Percentiles rank a stretch among this genome's conserved stretches.
Evolutionary conservation across 2,113 vertebrate genomes (phyloP).

Genomic region (Hepsetus odoe): DNA sequence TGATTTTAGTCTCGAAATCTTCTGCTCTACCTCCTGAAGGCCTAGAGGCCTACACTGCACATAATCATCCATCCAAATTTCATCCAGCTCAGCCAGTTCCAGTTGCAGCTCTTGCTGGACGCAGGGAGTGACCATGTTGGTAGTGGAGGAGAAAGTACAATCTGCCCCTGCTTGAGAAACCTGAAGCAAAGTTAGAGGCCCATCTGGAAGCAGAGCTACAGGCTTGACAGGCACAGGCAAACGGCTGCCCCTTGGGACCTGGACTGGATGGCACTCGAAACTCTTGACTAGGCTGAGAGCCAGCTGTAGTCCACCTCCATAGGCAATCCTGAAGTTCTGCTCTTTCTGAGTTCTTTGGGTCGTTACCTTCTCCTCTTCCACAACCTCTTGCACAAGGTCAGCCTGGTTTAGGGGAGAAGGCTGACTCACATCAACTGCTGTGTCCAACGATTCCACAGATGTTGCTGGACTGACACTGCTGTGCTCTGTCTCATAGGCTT

Average conservation of each 20-base stretch:
- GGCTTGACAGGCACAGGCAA: constrained; percentile 83
- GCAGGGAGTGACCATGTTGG: constrained; percentile 68
- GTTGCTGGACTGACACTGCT: constrained; percentile 71
- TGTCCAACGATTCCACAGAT: constrained; percentile 85
- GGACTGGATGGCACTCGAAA: constrained; percentile 84
- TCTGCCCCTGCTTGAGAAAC: constrained; percentile 16
- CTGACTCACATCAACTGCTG: constrained; percentile 67
- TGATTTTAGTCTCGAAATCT: background rate
- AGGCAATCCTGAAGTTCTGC: constrained; percentile 52
- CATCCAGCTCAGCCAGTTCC: constrained; percentile 83
- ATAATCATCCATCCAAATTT: constrained; percentile 87
- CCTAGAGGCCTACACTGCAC: constrained; percentile 83
- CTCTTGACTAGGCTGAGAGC: constrained; percentile 79
- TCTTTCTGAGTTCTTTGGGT: constrained; percentile 16
- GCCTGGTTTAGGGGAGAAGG: constrained; percentile 4
- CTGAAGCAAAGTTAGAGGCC: background rate
- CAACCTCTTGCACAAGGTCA: constrained; percentile 51
- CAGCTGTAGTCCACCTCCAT: constrained; percentile 71
- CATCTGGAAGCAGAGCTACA: background rate
- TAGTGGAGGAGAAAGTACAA: constrained; percentile 50
- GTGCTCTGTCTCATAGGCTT: constrained; percentile 75
- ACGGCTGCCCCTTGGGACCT: constrained; percentile 81
- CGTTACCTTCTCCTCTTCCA: constrained; percentile 70
- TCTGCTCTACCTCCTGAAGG: constrained; percentile 81
- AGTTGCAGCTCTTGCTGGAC: constrained; percentile 71